Evolutionary conservation across 2,888 invertebrate species (phyloP).

Genomic region (Ophion ellenae): DNA sequence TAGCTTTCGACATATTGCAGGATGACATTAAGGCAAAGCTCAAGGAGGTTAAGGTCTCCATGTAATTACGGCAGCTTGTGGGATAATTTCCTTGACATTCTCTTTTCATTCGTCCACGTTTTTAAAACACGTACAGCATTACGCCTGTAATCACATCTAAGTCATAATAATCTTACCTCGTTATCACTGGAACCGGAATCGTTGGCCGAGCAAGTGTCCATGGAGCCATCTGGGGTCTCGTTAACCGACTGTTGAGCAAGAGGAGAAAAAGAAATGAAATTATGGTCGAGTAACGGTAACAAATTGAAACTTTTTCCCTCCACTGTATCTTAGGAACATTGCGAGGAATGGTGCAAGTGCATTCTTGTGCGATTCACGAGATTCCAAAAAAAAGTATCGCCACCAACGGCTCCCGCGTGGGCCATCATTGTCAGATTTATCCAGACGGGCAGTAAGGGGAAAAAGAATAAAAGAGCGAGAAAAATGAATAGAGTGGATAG

Average conservation of each 20-base stretch:
- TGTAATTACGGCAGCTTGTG: too few species aligned
- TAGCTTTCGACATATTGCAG: slow-evolving; percentile 6
- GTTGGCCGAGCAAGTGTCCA: neutral
- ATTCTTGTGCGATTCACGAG: too few species aligned
- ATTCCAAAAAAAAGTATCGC: too few species aligned
- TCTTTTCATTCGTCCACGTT: neutral
- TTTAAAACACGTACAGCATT: neutral
- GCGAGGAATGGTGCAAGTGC: too few species aligned
- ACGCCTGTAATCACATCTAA: neutral
- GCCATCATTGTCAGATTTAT: too few species aligned
- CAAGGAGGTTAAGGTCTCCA: too few species aligned
- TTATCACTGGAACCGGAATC: neutral
- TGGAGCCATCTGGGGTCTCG: neutral
- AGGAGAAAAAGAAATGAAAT: slow-evolving; percentile 1
- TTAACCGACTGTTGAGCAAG: neutral
- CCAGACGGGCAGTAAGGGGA: too few species aligned
- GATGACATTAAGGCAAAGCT: neutral
- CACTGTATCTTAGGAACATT: too few species aligned
- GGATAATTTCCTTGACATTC: neutral
- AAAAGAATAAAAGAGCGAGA: too few species aligned
- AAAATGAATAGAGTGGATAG: too few species aligned
- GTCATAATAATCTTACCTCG: slow-evolving; percentile 2
- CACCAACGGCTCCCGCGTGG: too few species aligned
- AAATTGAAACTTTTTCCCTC: neutral
- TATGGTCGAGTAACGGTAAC: neutral